Evolutionary conservation across 1,140 invertebrate species (phyloP), one percentile per base, ranked within the genome.

Genomic region (Magallana gigas): DNA sequence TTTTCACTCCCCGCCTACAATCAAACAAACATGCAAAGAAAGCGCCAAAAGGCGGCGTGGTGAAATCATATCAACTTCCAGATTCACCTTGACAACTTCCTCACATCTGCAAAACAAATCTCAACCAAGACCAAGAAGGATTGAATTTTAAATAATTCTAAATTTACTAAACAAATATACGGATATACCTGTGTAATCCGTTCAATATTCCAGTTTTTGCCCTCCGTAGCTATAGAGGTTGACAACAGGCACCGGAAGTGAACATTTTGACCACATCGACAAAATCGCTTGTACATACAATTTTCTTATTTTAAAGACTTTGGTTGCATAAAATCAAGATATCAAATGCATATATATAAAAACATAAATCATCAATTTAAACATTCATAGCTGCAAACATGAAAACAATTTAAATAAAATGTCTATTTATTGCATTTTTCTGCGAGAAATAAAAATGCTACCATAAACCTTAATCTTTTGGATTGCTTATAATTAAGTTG

Each of bases 181-280:
- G 5, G 18, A 29, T 29, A 29, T 76, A 76, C 68, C 14, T 2
- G 36, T 76, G 29, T 76, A 76, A 29, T 76, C 36, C 68, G 29
- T 76, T 29, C 68, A 76, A 76, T 18, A 76, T 76, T 76, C 68
- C 23, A 29, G 68, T 76, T 76, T 76, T 12, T 76, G 68, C 68
- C 18, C 36, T 18, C 68, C 68, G 23, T 76, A 48, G 36, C 36
- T 48, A 48, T 48, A 48, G 36, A 48, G 68, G 68, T 29, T 76
- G 68, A 18, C 36, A 76, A 23, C 68, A 76, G 36, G 14, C 68
- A 76, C 23, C 68, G 12, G 68, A 76, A 76, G 23, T 62, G n/a
- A 62, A n/a, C 5, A n/a, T 12, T 62, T 62, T 48, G 36, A 48
- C 36, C 36, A 48, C 36, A 48, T 48, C 36, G 36, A 48, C 36